These are phyloP conservation scores for Drosophila mercatorum DNA, from an alignment of 2,888 invertebrate species.

Conservation along the genomic window DNA sequence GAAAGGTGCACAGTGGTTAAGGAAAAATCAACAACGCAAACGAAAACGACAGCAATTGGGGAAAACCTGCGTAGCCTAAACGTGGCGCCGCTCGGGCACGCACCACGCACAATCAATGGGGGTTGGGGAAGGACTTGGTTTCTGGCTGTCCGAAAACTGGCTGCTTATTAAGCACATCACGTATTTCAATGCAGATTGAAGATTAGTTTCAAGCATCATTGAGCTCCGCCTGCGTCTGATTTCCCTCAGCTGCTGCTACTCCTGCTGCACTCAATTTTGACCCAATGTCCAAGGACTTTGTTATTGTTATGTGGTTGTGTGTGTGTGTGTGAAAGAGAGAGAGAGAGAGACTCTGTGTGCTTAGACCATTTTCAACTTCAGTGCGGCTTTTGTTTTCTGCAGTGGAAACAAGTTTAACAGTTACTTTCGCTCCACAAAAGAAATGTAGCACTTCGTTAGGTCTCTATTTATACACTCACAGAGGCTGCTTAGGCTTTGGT, in stretches of 20 bases:
- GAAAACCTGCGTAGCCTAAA: slow-evolving; percentile 15
- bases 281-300: slow-evolving; percentile 48
- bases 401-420: slow-evolving; percentile 45
- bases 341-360: slow-evolving; percentile 2
- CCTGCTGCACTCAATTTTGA: slow-evolving; percentile 44
- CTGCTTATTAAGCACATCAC: slow-evolving; percentile 72
- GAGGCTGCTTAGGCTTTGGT: rapidly evolving
- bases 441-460: slow-evolving; percentile 44
- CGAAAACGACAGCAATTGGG: background rate
- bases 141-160: slow-evolving; percentile 15
- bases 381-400: slow-evolving; percentile 64
- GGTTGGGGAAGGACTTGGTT: background rate
- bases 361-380: slow-evolving; percentile 29
- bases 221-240: slow-evolving; percentile 12
- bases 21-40: slow-evolving; percentile 59
- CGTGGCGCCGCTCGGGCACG: slow-evolving; percentile 25
- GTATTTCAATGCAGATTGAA: slow-evolving; percentile 75
- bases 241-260: background rate
- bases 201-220: slow-evolving; percentile 73
- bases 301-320: slow-evolving; percentile 5
- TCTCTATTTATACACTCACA: slow-evolving; percentile 2
- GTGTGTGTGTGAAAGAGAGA: slow-evolving; percentile 3
- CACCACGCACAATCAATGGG: slow-evolving; percentile 22
- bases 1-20: slow-evolving; percentile 86
- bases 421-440: slow-evolving; percentile 39